Conservation (phyloP, 2,888 invertebrate genomes). For the Nemotelus pantherinus region DNA sequence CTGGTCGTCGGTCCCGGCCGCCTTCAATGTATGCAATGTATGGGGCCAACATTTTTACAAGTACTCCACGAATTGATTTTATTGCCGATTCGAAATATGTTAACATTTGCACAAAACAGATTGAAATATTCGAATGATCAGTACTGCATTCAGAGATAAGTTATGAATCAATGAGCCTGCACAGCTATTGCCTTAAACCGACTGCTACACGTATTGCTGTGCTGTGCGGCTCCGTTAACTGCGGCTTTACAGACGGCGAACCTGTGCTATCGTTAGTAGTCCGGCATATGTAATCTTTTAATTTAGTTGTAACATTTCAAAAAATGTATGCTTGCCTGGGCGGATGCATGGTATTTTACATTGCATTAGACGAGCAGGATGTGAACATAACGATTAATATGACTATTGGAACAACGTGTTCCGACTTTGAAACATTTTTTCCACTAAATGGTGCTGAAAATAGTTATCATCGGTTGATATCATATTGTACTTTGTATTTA, state of each 20-base stretch:
- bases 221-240: conserved; percentile 30
- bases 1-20: not conserved
- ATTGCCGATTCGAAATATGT: conserved; percentile 49
- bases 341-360: conserved; percentile 14
- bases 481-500: too few species aligned
- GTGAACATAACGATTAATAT: too few species aligned
- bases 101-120: conserved; percentile 50
- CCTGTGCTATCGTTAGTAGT: conserved; percentile 25
- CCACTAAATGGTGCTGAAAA: too few species aligned
- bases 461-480: too few species aligned
- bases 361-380: not conserved
- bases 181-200: conserved; percentile 2
- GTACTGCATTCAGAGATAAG: conserved; percentile 32
- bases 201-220: conserved; percentile 19
- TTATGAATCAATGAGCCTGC: conserved; percentile 30
- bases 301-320: conserved; percentile 39
- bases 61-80: conserved; percentile 47
- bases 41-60: conserved; percentile 31
- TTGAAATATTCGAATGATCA: conserved; percentile 49
- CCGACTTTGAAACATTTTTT: too few species aligned
- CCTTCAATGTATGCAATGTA: not conserved
- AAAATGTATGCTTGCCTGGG: conserved; percentile 4
- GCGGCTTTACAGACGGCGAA: conserved; percentile 15
- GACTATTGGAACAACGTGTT: too few species aligned
- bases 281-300: conserved; percentile 32